These are phyloP conservation scores for Entelurus aequoreus DNA, from an alignment of 2,113 vertebrate genomes.

Conservation along the genomic window DNA sequence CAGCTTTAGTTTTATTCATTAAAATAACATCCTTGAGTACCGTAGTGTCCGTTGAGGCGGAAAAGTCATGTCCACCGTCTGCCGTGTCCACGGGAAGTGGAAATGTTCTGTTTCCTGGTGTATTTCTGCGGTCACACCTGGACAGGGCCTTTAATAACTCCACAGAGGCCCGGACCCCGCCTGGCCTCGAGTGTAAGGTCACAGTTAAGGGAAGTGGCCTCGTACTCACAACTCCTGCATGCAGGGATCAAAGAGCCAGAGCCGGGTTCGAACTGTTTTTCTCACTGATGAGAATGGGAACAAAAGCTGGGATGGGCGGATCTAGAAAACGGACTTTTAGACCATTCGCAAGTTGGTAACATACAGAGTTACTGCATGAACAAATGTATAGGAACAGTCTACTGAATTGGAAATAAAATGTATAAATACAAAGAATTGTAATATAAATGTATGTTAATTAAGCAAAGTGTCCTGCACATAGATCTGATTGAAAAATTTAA, in stretches of 20 bases:
- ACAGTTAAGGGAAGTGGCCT: conserved; percentile 60
- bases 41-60: conserved; percentile 12
- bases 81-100: conserved; percentile 51
- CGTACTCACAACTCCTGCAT: conserved; percentile 54
- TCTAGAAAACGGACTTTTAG: too few species aligned
- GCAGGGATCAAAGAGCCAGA: conserved; percentile 58
- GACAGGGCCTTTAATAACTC: conserved; percentile 61
- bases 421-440: too few species aligned
- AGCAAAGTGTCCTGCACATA: too few species aligned
- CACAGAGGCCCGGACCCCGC: conserved; percentile 50
- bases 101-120: conserved; percentile 64
- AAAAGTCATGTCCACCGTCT: conserved; percentile 39
- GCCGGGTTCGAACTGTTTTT: conserved; percentile 25
- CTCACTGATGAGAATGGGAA: conserved; percentile 47
- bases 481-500: too few species aligned
- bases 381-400: neutral
- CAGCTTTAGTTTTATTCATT: neutral
- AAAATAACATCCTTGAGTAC: conserved; percentile 30
- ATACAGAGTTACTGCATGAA: too few species aligned
- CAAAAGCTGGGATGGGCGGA: conserved; percentile 16
- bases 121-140: conserved; percentile 58
- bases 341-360: too few species aligned
- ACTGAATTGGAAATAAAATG: too few species aligned
- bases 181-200: conserved; percentile 52
- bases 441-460: too few species aligned